Base-by-base conservation (phyloP, 1,140 invertebrate species). In the Atopsyche davidsoni region DNA sequence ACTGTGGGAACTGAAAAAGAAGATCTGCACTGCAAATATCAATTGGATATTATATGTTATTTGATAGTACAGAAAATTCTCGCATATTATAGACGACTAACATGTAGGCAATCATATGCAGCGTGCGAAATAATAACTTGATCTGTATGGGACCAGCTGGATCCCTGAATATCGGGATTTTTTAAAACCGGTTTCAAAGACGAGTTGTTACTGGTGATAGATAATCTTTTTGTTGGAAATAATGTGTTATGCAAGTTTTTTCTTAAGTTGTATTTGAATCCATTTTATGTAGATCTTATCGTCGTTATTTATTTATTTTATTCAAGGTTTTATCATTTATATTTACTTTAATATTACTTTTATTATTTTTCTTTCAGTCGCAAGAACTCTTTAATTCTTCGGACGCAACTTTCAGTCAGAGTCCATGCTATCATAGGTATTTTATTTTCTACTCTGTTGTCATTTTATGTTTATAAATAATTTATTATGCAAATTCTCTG, bases 341-440 rank as follows among this genome's bases (percentile, higher is more conserved):
- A 9, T 28, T 28, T 28, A 28, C 7, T n/a, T n/a, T n/a, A n/a
- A n/a, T n/a, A 54, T 45, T 51, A 11, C 35, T 61, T 59, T 64
- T 62, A 64, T 64, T 70, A 65, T 69, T 77, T 67, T 63, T 76
- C 66, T 82, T 85, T 31, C 82, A 98, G 95, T 69, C 88, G 92
- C 64, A 97, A 97, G 74, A 96, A 96, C 76, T 91, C 94, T 36
- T 84, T 98, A 66, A 88, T 99, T 58, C 80, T 98, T 53, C 81
- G 96, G 62, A 98, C 95, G 24, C 94, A 98, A 69, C 79, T 98
- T 16, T 93, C 94, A 39, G 92, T 98, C 23, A 80, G 95, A 63
- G 96, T 98, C 32, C 92, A 98, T 74, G 89, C 92, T 47, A 97
- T 98, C 61, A 97, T 98, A 69, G 96, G 96, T 98, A 78, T 90